Conservation (phyloP, 2,113 vertebrate genomes). For the Ciconia stormi region DNA sequence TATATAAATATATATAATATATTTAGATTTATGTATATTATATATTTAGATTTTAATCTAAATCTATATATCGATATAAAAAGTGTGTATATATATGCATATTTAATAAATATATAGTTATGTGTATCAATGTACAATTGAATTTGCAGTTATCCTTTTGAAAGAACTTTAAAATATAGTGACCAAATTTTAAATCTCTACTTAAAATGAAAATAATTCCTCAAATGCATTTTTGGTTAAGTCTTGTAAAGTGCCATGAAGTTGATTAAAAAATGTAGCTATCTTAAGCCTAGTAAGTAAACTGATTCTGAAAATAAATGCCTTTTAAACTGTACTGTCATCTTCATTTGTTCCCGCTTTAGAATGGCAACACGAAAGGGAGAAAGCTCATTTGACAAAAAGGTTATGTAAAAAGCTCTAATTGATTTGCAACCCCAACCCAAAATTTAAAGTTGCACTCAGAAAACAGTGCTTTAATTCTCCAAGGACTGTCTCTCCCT, state of each 20-base stretch:
- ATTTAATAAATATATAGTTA: background rate
- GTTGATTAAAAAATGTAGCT: background rate
- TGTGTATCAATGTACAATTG: background rate
- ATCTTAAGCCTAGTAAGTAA: background rate
- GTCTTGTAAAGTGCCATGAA: background rate
- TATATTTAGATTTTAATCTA: background rate
- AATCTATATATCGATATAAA: background rate
- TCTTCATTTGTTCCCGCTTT: background rate
- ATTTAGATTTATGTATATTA: no score
- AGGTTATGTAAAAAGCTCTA: background rate
- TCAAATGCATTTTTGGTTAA: background rate
- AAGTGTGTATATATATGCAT: background rate
- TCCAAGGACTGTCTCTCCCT: background rate
- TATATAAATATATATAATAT: background rate
- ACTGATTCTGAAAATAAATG: background rate
- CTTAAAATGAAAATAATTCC: background rate
- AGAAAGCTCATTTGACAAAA: background rate
- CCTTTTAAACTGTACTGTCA: background rate
- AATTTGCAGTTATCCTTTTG: background rate
- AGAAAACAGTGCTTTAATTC: background rate
- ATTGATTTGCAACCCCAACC: background rate
- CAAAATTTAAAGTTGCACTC: background rate
- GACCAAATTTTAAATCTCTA: background rate
- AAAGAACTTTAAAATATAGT: background rate
- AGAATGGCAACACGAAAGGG: background rate